phyloP scores from a whole-genome alignment of 2,888 invertebrate genomes.

The Abrostola tripartita region DNA sequence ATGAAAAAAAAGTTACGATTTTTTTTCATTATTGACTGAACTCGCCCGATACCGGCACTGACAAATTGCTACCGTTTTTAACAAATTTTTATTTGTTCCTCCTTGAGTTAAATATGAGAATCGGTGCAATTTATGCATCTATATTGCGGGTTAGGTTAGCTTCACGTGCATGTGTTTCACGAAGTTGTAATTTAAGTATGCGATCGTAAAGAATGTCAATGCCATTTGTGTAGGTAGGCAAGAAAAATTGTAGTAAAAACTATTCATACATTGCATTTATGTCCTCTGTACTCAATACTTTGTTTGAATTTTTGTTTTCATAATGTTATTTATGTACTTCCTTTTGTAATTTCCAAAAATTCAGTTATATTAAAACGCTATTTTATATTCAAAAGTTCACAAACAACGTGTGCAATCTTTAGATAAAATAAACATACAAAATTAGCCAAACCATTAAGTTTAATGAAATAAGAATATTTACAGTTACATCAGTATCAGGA shows the following conservation, averaged over 20 bases:
- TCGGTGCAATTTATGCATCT: constrained; percentile 49
- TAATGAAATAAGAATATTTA: constrained; percentile 45
- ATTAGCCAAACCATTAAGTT: constrained; percentile 41
- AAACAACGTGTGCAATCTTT: no score
- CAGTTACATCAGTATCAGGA: constrained; percentile 51
- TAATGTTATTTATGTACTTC: no score
- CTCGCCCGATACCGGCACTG: constrained; percentile 79
- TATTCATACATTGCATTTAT: constrained; percentile 17
- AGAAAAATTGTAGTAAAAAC: constrained; percentile 30
- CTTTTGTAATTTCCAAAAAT: no score
- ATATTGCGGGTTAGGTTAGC: constrained; percentile 27
- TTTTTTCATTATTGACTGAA: constrained; percentile 84
- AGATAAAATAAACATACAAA: constrained; percentile 34
- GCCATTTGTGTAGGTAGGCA: constrained; percentile 24
- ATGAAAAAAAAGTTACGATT: constrained; percentile 72
- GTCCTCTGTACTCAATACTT: constrained; percentile 2
- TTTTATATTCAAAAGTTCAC: no score
- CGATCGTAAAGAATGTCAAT: constrained; percentile 46
- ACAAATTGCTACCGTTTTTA: constrained; percentile 84
- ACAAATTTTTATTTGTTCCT: constrained; percentile 66
- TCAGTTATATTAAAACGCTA: no score
- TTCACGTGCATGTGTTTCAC: constrained; percentile 35
- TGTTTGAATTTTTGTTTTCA: background rate
- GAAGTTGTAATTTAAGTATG: constrained; percentile 39
- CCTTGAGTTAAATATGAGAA: constrained; percentile 51